These are phyloP conservation scores for Empis stercorea DNA, from an alignment of 2,888 invertebrate genomes.

Conservation along the genomic window DNA sequence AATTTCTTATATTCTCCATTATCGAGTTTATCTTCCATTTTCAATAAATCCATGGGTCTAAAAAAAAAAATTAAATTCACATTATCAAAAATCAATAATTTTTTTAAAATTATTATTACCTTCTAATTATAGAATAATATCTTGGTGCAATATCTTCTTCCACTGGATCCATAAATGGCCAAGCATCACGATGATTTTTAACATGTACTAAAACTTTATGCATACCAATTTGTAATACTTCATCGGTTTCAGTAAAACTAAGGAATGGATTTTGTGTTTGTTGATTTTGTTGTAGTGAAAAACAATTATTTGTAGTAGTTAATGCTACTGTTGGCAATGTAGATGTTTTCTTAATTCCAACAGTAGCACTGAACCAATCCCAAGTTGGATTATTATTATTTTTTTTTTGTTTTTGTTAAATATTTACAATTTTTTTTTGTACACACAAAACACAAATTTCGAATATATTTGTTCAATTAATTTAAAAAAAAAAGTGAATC, in stretches of 20 bases:
- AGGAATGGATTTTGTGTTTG: slow-evolving; percentile 27
- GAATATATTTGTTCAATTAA: too few species aligned
- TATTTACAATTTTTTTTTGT: too few species aligned
- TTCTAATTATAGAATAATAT: slow-evolving; percentile 58
- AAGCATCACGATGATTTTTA: slow-evolving; percentile 80
- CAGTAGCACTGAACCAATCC: too few species aligned
- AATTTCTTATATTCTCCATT: slow-evolving; percentile 66
- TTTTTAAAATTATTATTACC: slow-evolving; percentile 19
- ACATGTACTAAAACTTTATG: slow-evolving; percentile 82
- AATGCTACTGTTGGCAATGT: slow-evolving; percentile 10
- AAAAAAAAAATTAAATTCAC: not conserved
- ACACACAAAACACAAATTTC: too few species aligned
- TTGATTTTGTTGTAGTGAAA: slow-evolving; percentile 5
- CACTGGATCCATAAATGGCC: slow-evolving; percentile 89
- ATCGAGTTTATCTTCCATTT: slow-evolving; percentile 79
- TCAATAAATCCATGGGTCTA: slow-evolving; percentile 75
- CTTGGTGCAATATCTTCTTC: slow-evolving; percentile 87
- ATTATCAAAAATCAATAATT: not conserved
- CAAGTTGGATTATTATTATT: too few species aligned
- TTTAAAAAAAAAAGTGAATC: too few species aligned
- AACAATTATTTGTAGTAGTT: slow-evolving; percentile 12
- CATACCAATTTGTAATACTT: slow-evolving; percentile 79
- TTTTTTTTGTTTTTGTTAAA: too few species aligned
- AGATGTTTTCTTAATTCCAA: too few species aligned
- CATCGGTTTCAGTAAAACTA: slow-evolving; percentile 68